A percentile compares a stretch with the other conserved stretches of the same genome.
These are phyloP conservation scores for Mesocricetus auratus DNA, from an alignment of 2,113 vertebrate species.

Conservation along the genomic window DNA sequence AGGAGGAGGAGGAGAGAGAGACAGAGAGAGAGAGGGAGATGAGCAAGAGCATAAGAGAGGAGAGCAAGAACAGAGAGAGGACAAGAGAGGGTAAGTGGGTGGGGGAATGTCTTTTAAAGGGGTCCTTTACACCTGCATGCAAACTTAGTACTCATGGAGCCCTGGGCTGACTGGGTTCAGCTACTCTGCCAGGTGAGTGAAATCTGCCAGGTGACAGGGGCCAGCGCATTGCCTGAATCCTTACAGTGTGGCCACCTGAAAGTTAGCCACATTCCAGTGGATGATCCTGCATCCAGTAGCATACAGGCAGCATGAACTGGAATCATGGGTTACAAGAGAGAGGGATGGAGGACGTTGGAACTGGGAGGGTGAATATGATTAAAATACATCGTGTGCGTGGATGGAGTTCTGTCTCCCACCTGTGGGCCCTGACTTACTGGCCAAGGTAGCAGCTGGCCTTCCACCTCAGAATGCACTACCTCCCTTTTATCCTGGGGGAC, in stretches of 20 bases:
- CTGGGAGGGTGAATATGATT: neutral
- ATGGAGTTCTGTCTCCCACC: neutral
- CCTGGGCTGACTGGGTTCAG: too few species aligned
- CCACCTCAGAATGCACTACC: neutral
- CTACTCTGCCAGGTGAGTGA: too few species aligned
- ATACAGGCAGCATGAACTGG: neutral
- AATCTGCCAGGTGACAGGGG: too few species aligned
- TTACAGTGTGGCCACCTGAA: neutral
- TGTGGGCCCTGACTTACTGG: neutral
- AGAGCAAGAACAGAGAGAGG: too few species aligned
- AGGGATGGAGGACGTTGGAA: neutral
- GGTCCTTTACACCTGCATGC: too few species aligned
- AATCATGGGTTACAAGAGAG: neutral
- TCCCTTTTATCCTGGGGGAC: neutral
- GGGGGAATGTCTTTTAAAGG: too few species aligned
- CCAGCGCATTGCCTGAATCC: too few species aligned
- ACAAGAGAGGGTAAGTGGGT: too few species aligned
- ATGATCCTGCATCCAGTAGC: neutral
- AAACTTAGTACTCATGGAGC: too few species aligned
- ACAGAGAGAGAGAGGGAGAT: too few species aligned
- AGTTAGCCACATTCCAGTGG: neutral
- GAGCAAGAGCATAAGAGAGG: too few species aligned
- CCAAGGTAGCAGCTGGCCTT: neutral
- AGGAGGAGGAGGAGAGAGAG: too few species aligned
- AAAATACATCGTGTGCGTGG: neutral